Base-by-base conservation (phyloP, 2,113 vertebrate genomes). In the Vulpes lagopus region DNA sequence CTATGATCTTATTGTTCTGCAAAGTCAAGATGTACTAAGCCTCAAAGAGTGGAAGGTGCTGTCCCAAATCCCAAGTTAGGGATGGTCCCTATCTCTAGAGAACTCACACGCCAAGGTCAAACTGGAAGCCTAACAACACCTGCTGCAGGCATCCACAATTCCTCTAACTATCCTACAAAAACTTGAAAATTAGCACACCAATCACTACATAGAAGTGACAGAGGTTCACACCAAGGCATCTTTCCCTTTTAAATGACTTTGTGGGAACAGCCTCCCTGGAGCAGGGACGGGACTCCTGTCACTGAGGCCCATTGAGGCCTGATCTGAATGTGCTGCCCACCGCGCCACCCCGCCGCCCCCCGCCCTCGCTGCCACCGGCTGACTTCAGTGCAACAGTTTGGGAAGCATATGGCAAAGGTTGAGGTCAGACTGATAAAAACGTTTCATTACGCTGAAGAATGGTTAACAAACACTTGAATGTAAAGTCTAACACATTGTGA, bases 341-440 rank as follows among this genome's bases (percentile, higher is more conserved):
- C 11, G 0, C 55, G 25, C 12, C 59, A 25, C n/a, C 55, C 55
- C 35, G 19, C 64, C 43, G 43, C 27, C 22, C 64, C 27, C 6
- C 32, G 9, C 0, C 25, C 32, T 4, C 32, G 67, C 97, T 97
- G 96, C 62, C 92, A 91, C 74, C 84, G 0, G 62, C 95, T 27
- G 20, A 97, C 94, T 98, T 98, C 92, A 96, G 35, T 73, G 97
- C 98, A 98, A 97, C 98, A 98, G 98, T 98, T 98, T 98, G 97
- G 71, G 97, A 95, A 98, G 99, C 99, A 99, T 99, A 99, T 99
- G 99, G 99, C 99, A 99, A 98, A 99, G 99, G 99, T 99, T 98
- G 99, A 99, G 99, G 99, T 99, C 99, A 99, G 99, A 99, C 98
- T 98, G 99, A 99, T 99, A 99, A 99, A 96, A 99, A 99, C 98